Percentiles rank a stretch among this genome's conserved stretches.
phyloP scores from a whole-genome alignment of 2,797 vertebrate genomes.

The Periparus ater region DNA sequence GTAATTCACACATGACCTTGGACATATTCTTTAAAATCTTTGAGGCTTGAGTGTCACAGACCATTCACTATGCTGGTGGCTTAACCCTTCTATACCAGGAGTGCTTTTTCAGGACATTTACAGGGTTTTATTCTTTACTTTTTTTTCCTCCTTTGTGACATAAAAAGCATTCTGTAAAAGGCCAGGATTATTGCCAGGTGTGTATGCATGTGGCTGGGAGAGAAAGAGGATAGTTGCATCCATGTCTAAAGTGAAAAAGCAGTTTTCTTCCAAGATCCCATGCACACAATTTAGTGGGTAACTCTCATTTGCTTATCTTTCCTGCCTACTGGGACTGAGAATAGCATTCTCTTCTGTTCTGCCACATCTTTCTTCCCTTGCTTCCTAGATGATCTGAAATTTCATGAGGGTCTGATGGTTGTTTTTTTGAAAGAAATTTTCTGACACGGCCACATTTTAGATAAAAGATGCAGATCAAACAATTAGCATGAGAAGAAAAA shows the following conservation, averaged over 20 bases:
- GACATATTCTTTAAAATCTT: neutral
- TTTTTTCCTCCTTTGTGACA: fast-evolving
- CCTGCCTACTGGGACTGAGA: neutral
- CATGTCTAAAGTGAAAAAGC: neutral
- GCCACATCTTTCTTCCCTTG: neutral
- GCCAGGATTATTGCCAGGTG: neutral
- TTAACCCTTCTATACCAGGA: neutral
- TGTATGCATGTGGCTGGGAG: neutral
- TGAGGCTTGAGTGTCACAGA: neutral
- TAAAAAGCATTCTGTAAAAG: neutral
- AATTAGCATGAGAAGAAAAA: neutral
- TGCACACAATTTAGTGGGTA: neutral
- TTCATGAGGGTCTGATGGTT: neutral
- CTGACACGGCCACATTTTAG: neutral
- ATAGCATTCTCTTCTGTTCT: neutral
- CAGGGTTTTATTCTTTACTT: neutral
- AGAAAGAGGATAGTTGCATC: neutral
- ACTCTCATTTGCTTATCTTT: neutral
- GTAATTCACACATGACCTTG: neutral
- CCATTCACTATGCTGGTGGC: neutral
- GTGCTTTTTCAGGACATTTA: neutral
- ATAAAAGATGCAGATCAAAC: neutral
- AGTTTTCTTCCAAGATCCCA: neutral
- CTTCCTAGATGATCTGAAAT: neutral
- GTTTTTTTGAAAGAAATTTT: neutral